Base-by-base conservation (phyloP, 2,797 vertebrate genomes). In the Synanceia verrucosa region DNA sequence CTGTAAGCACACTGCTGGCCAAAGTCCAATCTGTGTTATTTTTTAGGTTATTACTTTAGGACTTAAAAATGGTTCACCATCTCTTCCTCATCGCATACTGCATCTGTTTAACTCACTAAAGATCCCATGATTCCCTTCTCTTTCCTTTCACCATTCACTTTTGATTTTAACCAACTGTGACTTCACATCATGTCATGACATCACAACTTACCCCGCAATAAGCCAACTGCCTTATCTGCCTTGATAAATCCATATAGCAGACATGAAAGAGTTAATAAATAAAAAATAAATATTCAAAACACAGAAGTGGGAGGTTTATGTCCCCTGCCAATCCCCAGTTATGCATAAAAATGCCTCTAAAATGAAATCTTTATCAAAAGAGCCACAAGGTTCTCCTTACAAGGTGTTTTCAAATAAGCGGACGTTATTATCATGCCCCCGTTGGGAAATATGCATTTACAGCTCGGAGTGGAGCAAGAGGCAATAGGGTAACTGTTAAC, bases 371-470 rank as follows among this genome's bases (percentile, higher is more conserved):
- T 93, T 91, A 92, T 91, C 91, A 91, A 92, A 91, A 91, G 90
- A 93, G 91, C 88, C 92, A 91, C 89, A 89, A 90, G 91, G 89
- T 90, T 92, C 93, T 89, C 89, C 81, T 94, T 93, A 94, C 91
- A 93, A 93, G 92, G 88, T 92, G 90, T 93, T 94, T 93, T 93
- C 93, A 91, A 94, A 94, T 94, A 94, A 94, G 91, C 92, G 72
- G 85, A 80, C 76, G 85, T 93, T 92, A 94, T 94, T 93, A 93
- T 92, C 88, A 86, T 88, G 79, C 81, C 74, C 90, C 92, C 87
- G 77, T 78, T 78, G 93, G 92, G 92, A 92, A 92, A 93, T 93
- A 93, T 92, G 93, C 89, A 92, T 91, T 93, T 93, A 94, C 86
- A 92, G 89, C 86, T 91, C 72, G 72, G 89, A 89, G n/a, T n/a